phyloP scores from a whole-genome alignment of 1,140 invertebrate species.

The Dreissena polymorpha region DNA sequence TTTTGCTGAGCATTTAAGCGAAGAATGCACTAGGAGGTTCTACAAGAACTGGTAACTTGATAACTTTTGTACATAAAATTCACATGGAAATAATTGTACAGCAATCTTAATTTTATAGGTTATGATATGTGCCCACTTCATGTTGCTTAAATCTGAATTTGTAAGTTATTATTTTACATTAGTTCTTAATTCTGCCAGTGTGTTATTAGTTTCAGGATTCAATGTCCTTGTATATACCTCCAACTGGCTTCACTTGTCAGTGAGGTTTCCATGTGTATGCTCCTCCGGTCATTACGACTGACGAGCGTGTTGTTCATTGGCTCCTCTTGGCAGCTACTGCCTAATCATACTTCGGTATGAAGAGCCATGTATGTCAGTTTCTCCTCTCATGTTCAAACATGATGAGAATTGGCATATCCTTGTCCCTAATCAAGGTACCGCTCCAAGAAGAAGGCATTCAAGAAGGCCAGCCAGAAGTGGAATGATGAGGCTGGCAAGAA shows the following conservation, averaged over 20 bases:
- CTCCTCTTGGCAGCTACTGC: constrained; percentile 50
- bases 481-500: constrained; percentile 97
- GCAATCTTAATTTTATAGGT: no score
- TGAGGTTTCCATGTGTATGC: constrained; percentile 28
- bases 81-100: no score
- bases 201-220: constrained; percentile 22
- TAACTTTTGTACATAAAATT: no score
- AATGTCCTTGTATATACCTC: constrained; percentile 6
- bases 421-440: constrained; percentile 90
- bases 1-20: constrained; percentile 99
- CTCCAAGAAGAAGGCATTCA: constrained; percentile 99
- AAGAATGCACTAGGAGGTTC: constrained; percentile 98
- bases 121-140: neutral
- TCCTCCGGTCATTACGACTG: constrained; percentile 43
- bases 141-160: neutral
- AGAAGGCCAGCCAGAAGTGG: constrained; percentile 99
- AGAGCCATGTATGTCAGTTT: constrained; percentile 60
- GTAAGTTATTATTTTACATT: neutral
- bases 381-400: constrained; percentile 69
- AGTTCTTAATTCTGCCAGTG: neutral
- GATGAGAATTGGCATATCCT: constrained; percentile 67
- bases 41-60: constrained; percentile 98
- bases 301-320: constrained; percentile 26
- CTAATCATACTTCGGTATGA: constrained; percentile 37
- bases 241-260: constrained; percentile 31